These are phyloP conservation scores for Balaeniceps rex DNA, from an alignment of 2,113 vertebrate genomes.

Conservation along the genomic window DNA sequence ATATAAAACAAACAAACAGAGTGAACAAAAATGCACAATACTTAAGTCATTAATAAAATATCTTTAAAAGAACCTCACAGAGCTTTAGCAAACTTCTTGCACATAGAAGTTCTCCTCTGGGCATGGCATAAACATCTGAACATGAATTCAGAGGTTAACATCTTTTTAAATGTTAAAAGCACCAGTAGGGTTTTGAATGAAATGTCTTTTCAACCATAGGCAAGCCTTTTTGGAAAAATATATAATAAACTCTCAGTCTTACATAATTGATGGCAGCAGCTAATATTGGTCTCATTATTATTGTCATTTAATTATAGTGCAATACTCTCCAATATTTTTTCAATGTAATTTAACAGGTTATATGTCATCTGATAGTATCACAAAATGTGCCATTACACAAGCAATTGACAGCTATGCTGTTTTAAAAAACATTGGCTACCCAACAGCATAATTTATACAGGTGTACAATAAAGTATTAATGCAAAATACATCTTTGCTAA, in stretches of 20 bases:
- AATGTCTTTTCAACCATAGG: neutral
- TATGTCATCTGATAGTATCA: slow-evolving; percentile 42
- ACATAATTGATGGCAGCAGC: slow-evolving; percentile 46
- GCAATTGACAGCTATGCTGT: slow-evolving; percentile 36
- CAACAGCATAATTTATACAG: slow-evolving; percentile 48
- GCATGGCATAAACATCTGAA: neutral
- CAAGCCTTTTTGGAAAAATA: neutral
- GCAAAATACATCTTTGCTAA: neutral
- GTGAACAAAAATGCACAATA: neutral
- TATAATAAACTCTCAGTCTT: slow-evolving; percentile 2
- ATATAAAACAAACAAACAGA: neutral
- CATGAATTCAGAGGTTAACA: neutral
- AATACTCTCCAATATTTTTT: slow-evolving; percentile 41
- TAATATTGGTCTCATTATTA: slow-evolving; percentile 69
- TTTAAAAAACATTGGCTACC: slow-evolving; percentile 69
- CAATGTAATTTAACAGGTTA: slow-evolving; percentile 51
- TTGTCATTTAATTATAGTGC: slow-evolving; percentile 68
- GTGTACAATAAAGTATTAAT: neutral
- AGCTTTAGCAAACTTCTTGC: neutral
- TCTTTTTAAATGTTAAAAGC: neutral
- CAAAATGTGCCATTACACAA: slow-evolving; percentile 43
- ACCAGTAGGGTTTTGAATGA: neutral
- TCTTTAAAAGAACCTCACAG: neutral
- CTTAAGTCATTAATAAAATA: neutral
- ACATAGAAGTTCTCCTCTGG: neutral